Percentiles rank a stretch among this genome's conserved stretches.
Evolutionary conservation across 2,113 vertebrate species (phyloP).

Genomic region (Alexandromys fortis): DNA sequence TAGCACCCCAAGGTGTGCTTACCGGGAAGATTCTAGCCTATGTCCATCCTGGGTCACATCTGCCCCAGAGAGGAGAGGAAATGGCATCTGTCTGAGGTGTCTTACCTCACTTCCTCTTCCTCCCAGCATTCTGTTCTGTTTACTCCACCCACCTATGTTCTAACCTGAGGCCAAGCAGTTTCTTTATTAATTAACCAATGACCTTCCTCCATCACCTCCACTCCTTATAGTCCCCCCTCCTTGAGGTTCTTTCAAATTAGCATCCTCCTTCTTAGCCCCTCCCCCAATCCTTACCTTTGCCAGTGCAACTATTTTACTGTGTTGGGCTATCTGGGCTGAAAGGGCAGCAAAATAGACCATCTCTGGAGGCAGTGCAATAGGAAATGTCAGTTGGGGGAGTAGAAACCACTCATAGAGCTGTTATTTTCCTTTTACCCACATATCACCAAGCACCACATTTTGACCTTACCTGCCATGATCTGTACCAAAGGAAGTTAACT

Average conservation of each 20-base stretch:
- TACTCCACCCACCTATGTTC: too few species aligned
- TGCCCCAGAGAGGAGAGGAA: too few species aligned
- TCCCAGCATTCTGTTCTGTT: too few species aligned
- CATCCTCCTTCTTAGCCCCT: neutral
- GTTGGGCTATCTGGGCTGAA: neutral
- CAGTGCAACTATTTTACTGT: neutral
- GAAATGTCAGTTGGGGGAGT: neutral
- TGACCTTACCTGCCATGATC: conserved; percentile 19
- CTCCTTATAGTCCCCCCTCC: neutral
- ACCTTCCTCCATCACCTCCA: neutral
- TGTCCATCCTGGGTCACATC: too few species aligned
- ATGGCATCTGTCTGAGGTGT: too few species aligned
- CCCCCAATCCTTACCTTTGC: neutral
- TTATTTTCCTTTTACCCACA: neutral
- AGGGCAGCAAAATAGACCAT: neutral
- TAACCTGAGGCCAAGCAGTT: too few species aligned
- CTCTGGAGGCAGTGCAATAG: neutral
- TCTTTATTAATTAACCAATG: too few species aligned
- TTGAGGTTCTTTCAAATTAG: conserved; percentile 17
- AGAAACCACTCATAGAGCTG: neutral
- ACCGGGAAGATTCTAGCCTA: too few species aligned
- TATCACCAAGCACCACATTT: neutral
- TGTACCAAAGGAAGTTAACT: conserved; percentile 29
- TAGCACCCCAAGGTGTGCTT: too few species aligned
- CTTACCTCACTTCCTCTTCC: too few species aligned